These are phyloP conservation scores for Papilio dardanus DNA, from an alignment of 1,140 invertebrate species.

Conservation along the genomic window DNA sequence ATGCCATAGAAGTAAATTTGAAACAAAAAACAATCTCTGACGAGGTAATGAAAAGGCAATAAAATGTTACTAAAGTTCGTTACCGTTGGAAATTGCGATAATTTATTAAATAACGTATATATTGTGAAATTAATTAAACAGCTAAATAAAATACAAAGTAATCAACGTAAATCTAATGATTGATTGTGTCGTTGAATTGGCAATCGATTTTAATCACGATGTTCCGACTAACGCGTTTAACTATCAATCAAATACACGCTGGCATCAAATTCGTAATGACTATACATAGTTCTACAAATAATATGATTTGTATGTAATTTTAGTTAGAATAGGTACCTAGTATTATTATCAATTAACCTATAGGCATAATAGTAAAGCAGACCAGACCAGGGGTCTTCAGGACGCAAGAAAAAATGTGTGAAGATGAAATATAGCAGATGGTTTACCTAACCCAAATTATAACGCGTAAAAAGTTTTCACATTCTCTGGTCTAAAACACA, in stretches of 20 bases:
- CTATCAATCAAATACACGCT: conserved; percentile 1
- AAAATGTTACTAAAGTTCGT: not conserved
- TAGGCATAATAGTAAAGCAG: too few species aligned
- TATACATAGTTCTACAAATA: not conserved
- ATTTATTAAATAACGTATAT: not conserved
- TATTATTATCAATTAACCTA: not conserved
- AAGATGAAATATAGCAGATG: too few species aligned
- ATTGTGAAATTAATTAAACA: not conserved
- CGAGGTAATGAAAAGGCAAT: too few species aligned
- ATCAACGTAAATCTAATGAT: not conserved
- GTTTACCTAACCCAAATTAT: too few species aligned
- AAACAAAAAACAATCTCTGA: too few species aligned
- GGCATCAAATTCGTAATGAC: conserved; percentile 5
- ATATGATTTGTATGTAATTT: not conserved
- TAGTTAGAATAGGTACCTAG: not conserved
- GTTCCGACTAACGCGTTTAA: conserved; percentile 18
- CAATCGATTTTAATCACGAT: not conserved
- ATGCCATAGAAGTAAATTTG: too few species aligned
- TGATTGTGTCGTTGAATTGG: not conserved
- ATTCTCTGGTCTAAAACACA: too few species aligned
- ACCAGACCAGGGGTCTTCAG: too few species aligned
- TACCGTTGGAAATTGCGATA: not conserved
- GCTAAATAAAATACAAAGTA: not conserved
- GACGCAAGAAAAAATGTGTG: too few species aligned
- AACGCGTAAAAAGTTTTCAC: too few species aligned